Percentiles rank a stretch among this genome's conserved stretches.
phyloP scores from a whole-genome alignment of 2,113 vertebrate species.

The Podarcis cretensis region DNA sequence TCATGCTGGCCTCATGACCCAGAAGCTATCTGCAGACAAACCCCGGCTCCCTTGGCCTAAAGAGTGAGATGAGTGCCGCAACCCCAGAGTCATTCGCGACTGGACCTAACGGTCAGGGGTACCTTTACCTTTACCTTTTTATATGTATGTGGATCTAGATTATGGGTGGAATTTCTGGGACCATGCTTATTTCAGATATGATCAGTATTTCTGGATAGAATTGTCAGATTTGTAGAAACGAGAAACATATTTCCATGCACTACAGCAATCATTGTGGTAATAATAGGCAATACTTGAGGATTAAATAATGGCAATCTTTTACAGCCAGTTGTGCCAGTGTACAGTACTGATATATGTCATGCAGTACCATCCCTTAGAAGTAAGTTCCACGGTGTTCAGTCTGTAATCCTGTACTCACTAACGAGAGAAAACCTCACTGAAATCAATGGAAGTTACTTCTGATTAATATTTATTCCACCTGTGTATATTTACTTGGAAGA shows the following conservation, averaged over 20 bases:
- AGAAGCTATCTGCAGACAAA: too few species aligned
- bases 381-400: not conserved
- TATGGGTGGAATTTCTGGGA: not conserved
- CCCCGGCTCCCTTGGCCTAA: too few species aligned
- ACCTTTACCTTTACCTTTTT: too few species aligned
- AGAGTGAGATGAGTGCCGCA: too few species aligned
- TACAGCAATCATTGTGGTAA: not conserved
- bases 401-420: too few species aligned
- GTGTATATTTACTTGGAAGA: not conserved
- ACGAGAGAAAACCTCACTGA: too few species aligned
- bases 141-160: not conserved
- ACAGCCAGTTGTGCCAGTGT: rapidly evolving
- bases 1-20: too few species aligned
- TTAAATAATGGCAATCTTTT: slow-evolving; percentile 12
- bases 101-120: too few species aligned
- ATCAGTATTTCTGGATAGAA: not conserved
- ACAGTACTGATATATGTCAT: not conserved
- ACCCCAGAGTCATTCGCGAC: too few species aligned
- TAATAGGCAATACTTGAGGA: not conserved
- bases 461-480: not conserved
- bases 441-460: not conserved
- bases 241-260: not conserved
- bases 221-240: not conserved
- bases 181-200: not conserved
- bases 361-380: not conserved